Evolutionary conservation across 2,888 invertebrate species (phyloP), one percentile per base, ranked within the genome.

Genomic region (Cerastoderma edule): DNA sequence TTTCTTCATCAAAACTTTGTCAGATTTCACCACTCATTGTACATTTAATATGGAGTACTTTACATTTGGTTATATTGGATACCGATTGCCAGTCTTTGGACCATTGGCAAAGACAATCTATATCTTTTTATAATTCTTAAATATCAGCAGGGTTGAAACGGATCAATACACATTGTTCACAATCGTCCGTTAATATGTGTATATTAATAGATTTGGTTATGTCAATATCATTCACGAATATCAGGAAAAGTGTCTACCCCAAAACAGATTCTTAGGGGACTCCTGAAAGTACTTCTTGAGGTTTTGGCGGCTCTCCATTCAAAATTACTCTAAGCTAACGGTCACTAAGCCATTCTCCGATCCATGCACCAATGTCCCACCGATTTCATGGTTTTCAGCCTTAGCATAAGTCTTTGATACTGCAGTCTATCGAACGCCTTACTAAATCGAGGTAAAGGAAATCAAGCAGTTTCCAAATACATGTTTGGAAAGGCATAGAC

Each of bases 71-170:
- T 27, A 53, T 13, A 19, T 65, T 46, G 22, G 53, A 66, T 22
- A 50, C 50, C 50, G 53, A 50, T 66, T 50, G 50, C 66, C 66
- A 50, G n/a, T 66, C 66, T 30, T 50, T n/a, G 2, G 66, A 50
- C 66, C 66, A 66, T 53, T 66, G 22, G 53, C 50, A 66, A 8
- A 66, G 30, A 27, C 32, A 50, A 19, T 48, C 22, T 16, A 66
- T 32, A 50, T 66, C 66, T 13, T 66, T 22, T 32, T 66, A 53
- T 4, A 66, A 35, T 27, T 13, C 22, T n/a, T 22, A 4, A 48
- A 66, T 66, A 28, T 66, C 33, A n/a, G n/a, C n/a, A n/a, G n/a
- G n/a, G n/a, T n/a, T n/a, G n/a, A n/a, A n/a, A n/a, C n/a, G n/a
- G n/a, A n/a, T n/a, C n/a, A n/a, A n/a, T n/a, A n/a, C n/a, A n/a